Evolutionary conservation across 2,797 vertebrate genomes (phyloP).

Genomic region (Margarornis squamiger): DNA sequence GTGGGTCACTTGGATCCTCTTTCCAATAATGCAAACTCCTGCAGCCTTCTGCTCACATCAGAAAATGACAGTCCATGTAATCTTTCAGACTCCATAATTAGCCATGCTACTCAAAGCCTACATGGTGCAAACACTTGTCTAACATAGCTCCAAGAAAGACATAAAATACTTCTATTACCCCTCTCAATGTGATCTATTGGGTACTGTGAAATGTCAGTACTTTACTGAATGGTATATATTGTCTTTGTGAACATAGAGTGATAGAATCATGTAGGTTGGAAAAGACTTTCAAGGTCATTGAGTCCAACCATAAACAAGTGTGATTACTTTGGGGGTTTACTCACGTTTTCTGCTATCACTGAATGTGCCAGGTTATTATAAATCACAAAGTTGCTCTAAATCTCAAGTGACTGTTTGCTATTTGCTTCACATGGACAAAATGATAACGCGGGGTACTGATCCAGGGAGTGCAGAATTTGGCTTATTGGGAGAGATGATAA

Average conservation of each 20-base stretch:
- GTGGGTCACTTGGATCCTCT: not conserved
- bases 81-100: not conserved
- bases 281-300: not conserved
- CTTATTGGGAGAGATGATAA: not conserved
- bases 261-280: not conserved
- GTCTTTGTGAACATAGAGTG: not conserved
- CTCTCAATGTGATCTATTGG: not conserved
- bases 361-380: not conserved
- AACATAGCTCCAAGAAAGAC: not conserved
- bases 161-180: not conserved
- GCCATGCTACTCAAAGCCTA: not conserved
- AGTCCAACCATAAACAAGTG: not conserved
- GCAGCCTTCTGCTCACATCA: not conserved
- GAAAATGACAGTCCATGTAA: rapidly evolving
- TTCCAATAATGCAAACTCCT: not conserved
- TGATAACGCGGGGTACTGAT: not conserved
- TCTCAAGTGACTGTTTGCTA: not conserved
- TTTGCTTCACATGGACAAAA: not conserved
- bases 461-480: not conserved
- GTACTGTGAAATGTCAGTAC: not conserved
- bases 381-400: not conserved
- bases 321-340: not conserved
- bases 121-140: not conserved
- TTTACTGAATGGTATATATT: not conserved
- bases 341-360: not conserved